phyloP scores from a whole-genome alignment of 2,797 vertebrate species.

The Setipinna tenuifilis region DNA sequence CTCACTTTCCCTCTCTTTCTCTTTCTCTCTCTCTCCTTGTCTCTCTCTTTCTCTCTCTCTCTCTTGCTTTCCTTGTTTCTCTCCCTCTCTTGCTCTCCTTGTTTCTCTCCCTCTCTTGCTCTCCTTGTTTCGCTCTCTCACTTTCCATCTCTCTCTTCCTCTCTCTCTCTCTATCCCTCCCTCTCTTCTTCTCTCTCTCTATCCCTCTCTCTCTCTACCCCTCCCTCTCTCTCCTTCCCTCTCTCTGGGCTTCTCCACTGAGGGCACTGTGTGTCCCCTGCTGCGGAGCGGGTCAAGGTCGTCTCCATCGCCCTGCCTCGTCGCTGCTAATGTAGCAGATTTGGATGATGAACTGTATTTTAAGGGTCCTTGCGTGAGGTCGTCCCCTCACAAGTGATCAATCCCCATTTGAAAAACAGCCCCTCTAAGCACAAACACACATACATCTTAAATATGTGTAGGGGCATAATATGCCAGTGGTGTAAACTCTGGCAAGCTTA shows the following conservation, averaged over 20 bases:
- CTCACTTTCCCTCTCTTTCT: neutral
- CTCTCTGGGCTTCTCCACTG: neutral
- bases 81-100: neutral
- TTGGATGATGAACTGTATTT: slow-evolving; percentile 3
- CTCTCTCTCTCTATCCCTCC: neutral
- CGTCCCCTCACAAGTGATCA: neutral
- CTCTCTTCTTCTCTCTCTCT: neutral
- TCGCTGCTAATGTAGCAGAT: slow-evolving; percentile 12
- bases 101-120: too few species aligned
- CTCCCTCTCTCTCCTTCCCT: too few species aligned
- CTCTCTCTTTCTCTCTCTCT: neutral
- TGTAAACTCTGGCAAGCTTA: neutral
- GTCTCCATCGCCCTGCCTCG: neutral
- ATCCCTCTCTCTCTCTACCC: neutral
- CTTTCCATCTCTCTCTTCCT: too few species aligned
- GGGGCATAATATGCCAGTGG: neutral
- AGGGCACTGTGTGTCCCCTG: neutral
- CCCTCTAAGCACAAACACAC: neutral
- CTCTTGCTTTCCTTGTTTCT: too few species aligned
- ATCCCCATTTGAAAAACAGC: slow-evolving; percentile 12
- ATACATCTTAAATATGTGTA: slow-evolving; percentile 5
- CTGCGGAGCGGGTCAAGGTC: slow-evolving; percentile 11
- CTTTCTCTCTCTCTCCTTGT: neutral
- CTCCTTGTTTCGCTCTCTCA: too few species aligned
- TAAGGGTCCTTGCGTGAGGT: slow-evolving; percentile 8